phyloP scores from a whole-genome alignment of 23 tunicate genomes.

The Styela plicata region DNA sequence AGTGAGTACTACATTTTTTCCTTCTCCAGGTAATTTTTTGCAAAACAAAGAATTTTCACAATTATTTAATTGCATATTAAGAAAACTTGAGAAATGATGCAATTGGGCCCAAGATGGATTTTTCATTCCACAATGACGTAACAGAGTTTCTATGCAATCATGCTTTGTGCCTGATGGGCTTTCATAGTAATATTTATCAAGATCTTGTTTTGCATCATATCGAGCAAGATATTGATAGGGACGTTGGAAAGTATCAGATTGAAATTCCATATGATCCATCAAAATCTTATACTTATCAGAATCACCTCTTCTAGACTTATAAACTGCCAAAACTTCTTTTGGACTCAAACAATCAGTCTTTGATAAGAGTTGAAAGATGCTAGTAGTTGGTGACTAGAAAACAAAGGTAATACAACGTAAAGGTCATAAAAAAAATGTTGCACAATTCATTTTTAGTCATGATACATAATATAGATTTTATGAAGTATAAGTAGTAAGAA shows the following conservation, averaged over 20 bases:
- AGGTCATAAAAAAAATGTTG: too few species aligned
- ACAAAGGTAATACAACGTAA: too few species aligned
- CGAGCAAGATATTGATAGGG: conserved; percentile 56
- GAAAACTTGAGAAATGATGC: conserved; percentile 59
- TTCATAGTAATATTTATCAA: conserved; percentile 37
- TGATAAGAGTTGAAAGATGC: conserved; percentile 35
- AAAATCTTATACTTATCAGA: not conserved
- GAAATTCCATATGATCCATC: conserved; percentile 50
- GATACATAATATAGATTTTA: too few species aligned
- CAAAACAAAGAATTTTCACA: conserved; percentile 70
- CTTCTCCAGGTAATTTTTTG: conserved; percentile 22
- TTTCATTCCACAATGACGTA: conserved; percentile 31
- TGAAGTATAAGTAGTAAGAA: too few species aligned
- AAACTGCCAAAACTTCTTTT: conserved; percentile 9
- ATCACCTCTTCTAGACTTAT: not conserved
- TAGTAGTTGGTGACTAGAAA: not conserved
- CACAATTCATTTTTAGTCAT: too few species aligned
- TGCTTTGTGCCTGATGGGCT: conserved; percentile 26
- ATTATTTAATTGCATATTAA: conserved; percentile 45
- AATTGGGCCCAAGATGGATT: conserved; percentile 69
- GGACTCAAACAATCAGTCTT: conserved; percentile 41
- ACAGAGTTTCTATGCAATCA: conserved; percentile 37
- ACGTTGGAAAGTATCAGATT: conserved; percentile 54
- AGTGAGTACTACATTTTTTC: not conserved
- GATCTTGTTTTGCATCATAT: conserved; percentile 18